These are phyloP conservation scores for Actias luna DNA, from an alignment of 2,888 invertebrate species.

Conservation along the genomic window DNA sequence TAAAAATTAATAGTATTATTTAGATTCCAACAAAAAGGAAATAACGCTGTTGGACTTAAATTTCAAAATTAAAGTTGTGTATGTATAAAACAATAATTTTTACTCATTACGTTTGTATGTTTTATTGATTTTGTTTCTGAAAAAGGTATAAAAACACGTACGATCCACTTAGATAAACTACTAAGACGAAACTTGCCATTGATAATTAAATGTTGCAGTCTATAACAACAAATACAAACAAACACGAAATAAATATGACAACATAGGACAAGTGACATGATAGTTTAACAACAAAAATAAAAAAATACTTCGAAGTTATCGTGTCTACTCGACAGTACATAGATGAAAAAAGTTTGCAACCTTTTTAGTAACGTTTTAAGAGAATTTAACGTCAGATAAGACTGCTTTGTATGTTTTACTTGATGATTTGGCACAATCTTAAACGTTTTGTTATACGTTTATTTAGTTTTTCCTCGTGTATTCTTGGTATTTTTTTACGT, in stretches of 20 bases:
- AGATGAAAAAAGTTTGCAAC: slow-evolving; percentile 32
- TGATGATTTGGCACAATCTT: slow-evolving; percentile 37
- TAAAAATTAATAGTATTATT: no score
- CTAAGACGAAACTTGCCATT: no score
- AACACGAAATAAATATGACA: neutral
- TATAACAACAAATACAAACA: no score
- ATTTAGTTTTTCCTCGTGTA: slow-evolving; percentile 28
- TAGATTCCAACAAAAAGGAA: no score
- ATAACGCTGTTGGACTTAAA: no score
- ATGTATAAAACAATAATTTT: no score
- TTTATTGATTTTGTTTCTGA: no score
- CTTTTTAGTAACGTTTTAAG: slow-evolving; percentile 49
- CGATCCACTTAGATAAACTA: no score
- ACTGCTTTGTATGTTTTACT: slow-evolving; percentile 45
- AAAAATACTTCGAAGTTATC: neutral
- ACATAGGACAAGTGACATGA: neutral
- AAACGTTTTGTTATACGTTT: slow-evolving; percentile 22
- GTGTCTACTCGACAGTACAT: slow-evolving; percentile 33
- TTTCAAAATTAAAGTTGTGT: no score
- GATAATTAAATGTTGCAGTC: no score
- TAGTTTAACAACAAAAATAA: neutral
- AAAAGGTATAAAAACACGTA: no score
- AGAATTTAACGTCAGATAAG: slow-evolving; percentile 45
- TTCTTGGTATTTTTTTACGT: slow-evolving; percentile 20
- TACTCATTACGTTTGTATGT: no score